Conservation (phyloP, 1,140 invertebrate genomes). For the Holotrichia oblita region DNA sequence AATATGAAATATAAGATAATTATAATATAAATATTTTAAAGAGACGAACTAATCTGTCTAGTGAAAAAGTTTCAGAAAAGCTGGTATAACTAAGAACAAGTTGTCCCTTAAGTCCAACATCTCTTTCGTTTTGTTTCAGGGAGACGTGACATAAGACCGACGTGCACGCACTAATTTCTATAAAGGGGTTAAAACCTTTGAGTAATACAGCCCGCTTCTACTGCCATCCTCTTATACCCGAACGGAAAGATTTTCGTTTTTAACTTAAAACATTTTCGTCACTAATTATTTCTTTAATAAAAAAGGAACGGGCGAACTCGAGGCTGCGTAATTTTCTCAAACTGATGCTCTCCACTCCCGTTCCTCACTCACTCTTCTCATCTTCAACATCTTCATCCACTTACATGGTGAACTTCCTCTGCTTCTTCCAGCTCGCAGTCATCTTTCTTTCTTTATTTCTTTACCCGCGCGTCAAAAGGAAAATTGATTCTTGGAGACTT, state of each 20-base stretch:
- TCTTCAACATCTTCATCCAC: background rate
- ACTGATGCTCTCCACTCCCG: conserved; percentile 42
- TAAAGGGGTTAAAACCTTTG: conserved; percentile 45
- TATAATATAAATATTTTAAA: no score
- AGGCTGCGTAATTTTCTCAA: conserved; percentile 47
- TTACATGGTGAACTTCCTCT: background rate
- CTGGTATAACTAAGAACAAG: background rate
- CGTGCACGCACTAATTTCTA: conserved; percentile 54
- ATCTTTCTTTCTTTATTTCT: conserved; percentile 14
- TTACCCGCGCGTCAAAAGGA: conserved; percentile 15
- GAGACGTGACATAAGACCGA: conserved; percentile 52
- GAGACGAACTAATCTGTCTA: background rate
- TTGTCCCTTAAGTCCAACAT: conserved; percentile 46
- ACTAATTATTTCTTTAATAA: conserved; percentile 49
- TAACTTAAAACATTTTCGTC: conserved; percentile 48
- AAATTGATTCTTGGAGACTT: conserved; percentile 34
- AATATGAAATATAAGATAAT: no score
- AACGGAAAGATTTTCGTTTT: conserved; percentile 49
- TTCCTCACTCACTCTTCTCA: conserved; percentile 40
- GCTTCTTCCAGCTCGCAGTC: background rate
- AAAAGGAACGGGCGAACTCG: conserved; percentile 45
- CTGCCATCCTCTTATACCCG: conserved; percentile 44
- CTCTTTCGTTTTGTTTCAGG: conserved; percentile 58
- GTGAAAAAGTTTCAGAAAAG: background rate
- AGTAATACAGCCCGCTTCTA: conserved; percentile 37